Conservation (phyloP, 2,888 invertebrate species). For the Gnatocerus cornutus region DNA sequence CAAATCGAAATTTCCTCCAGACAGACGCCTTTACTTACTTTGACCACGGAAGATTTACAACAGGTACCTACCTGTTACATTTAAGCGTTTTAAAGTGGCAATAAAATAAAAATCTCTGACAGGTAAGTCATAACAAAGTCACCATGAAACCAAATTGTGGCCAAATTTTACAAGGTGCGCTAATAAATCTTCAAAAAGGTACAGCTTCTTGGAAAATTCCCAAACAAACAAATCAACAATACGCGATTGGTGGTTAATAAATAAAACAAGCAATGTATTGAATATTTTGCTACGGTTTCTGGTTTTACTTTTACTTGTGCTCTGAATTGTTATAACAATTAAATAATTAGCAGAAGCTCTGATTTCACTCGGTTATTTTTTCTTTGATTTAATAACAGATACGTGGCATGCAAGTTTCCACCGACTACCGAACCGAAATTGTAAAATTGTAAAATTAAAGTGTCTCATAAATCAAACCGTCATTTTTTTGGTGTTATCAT, state of each 20-base stretch:
- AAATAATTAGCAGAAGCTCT: conserved; percentile 68
- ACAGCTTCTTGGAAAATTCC: conserved; percentile 6
- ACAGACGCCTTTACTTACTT: no score
- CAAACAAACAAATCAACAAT: neutral
- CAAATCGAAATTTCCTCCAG: no score
- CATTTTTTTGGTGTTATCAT: neutral
- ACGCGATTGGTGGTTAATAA: neutral
- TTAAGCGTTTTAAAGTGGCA: conserved; percentile 31
- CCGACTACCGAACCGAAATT: neutral
- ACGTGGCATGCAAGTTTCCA: conserved; percentile 56
- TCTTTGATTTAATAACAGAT: conserved; percentile 58
- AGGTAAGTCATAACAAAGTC: conserved; percentile 26
- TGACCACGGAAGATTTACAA: conserved; percentile 26
- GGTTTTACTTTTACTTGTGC: conserved; percentile 69
- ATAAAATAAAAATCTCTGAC: conserved; percentile 23
- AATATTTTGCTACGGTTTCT: conserved; percentile 58
- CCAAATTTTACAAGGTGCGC: conserved; percentile 24
- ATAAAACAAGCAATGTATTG: conserved; percentile 47
- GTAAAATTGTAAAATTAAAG: no score
- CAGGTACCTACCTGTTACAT: conserved; percentile 31
- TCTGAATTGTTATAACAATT: conserved; percentile 69
- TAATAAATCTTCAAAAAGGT: conserved; percentile 8
- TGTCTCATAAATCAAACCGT: conserved; percentile 31
- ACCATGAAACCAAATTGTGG: conserved; percentile 33
- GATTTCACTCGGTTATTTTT: conserved; percentile 65